These are phyloP conservation scores for Theocolax elegans DNA, from an alignment of 1,140 invertebrate genomes.

Conservation along the genomic window DNA sequence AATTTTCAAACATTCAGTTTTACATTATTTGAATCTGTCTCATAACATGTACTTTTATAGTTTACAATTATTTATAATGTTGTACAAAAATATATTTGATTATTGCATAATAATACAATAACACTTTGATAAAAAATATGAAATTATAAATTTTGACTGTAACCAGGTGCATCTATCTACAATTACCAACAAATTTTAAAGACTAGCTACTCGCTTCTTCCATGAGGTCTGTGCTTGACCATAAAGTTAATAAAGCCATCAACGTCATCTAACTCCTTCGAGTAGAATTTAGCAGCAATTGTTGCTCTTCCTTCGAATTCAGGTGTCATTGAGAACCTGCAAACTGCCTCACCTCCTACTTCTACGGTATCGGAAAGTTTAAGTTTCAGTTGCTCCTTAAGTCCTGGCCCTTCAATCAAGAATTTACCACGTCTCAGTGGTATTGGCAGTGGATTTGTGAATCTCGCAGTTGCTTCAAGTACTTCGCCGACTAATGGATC, in stretches of 20 bases:
- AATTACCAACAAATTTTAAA: not conserved
- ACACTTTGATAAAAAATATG: not conserved
- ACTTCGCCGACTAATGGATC: conserved; percentile 74
- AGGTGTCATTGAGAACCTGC: conserved; percentile 78
- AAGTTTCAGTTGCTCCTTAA: conserved; percentile 78
- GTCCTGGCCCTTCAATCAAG: conserved; percentile 82
- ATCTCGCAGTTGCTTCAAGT: conserved; percentile 75
- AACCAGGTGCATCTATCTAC: not conserved
- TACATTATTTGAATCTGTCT: too few relatives aligned
- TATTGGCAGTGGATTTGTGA: conserved; percentile 86
- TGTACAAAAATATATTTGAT: not conserved
- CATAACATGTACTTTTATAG: too few relatives aligned
- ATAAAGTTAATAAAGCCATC: conserved; percentile 80
- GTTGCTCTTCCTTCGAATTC: conserved; percentile 78
- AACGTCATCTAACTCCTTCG: conserved; percentile 84
- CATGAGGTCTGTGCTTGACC: conserved; percentile 47
- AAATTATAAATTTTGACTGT: not conserved
- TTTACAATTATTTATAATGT: too few relatives aligned
- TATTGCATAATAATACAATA: not conserved
- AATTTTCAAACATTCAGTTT: too few relatives aligned
- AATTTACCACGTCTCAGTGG: conserved; percentile 80
- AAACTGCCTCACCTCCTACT: conserved; percentile 73
- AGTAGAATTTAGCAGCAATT: conserved; percentile 83
- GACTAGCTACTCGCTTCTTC: not conserved
- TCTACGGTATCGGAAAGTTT: conserved; percentile 74